phyloP scores from a whole-genome alignment of 2,113 vertebrate species.

The Zosterops borbonicus region DNA sequence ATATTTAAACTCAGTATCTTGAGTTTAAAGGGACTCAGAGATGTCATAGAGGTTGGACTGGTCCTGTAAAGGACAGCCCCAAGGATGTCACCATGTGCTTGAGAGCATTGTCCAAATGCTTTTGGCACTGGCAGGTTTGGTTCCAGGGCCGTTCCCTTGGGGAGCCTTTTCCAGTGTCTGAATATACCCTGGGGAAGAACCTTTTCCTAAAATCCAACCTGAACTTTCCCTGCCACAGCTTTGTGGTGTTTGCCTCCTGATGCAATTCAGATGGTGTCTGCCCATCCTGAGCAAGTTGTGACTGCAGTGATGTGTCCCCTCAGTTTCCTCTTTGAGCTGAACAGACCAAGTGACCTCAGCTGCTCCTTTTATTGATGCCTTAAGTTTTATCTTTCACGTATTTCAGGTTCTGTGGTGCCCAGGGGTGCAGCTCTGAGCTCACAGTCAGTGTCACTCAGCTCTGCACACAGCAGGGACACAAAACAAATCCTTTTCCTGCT shows the following conservation, averaged over 20 bases:
- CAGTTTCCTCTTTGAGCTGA: background rate
- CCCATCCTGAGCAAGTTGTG: no score
- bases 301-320: background rate
- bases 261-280: no score
- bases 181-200: no score
- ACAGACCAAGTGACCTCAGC: background rate
- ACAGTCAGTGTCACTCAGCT: no score
- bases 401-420: no score
- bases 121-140: background rate
- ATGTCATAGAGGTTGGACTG: accelerated
- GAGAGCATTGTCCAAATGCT: background rate
- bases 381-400: no score
- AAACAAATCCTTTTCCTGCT: no score
- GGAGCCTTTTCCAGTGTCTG: background rate
- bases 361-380: no score
- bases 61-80: background rate
- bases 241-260: background rate
- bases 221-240: background rate
- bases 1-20: no score
- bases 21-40: background rate
- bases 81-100: background rate
- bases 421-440: no score
- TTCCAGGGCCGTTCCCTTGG: background rate
- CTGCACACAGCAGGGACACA: no score
- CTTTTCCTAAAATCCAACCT: no score